phyloP scores from a whole-genome alignment of 2,888 invertebrate genomes.

The Girardia tigrina region DNA sequence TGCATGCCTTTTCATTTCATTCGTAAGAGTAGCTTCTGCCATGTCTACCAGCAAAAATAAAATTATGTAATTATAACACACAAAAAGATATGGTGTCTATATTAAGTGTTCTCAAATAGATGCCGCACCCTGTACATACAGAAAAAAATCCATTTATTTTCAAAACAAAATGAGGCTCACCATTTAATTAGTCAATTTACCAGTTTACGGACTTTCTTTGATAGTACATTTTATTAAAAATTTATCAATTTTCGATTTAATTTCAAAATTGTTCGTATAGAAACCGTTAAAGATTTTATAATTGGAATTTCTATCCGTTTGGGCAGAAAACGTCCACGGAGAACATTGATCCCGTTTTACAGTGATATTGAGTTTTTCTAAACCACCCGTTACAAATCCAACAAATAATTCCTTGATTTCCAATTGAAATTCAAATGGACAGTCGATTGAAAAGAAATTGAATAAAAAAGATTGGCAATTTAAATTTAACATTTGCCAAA shows the following conservation, averaged over 20 bases:
- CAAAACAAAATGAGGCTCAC: too few relatives aligned
- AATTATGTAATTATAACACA: too few relatives aligned
- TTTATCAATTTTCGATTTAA: neutral
- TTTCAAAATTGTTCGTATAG: neutral
- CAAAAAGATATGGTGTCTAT: too few relatives aligned
- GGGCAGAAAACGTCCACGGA: neutral
- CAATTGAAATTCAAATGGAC: neutral
- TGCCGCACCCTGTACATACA: too few relatives aligned
- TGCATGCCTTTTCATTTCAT: too few relatives aligned
- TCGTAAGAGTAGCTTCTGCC: too few relatives aligned
- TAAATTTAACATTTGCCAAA: conserved; percentile 5
- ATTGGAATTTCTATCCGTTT: neutral
- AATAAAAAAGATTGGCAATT: neutral
- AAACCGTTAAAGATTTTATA: neutral
- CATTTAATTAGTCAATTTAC: too few relatives aligned
- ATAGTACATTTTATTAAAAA: too few relatives aligned
- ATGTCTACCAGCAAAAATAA: too few relatives aligned
- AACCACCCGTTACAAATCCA: neutral
- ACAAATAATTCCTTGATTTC: neutral
- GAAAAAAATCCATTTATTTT: too few relatives aligned
- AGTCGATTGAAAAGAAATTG: neutral
- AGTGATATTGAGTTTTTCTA: neutral
- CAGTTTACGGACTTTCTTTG: too few relatives aligned
- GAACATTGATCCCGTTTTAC: neutral
- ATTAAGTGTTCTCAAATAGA: too few relatives aligned